These are phyloP conservation scores for Hermaeophaga mercurialis DNA, from an alignment of 2,888 invertebrate species.

Conservation along the genomic window DNA sequence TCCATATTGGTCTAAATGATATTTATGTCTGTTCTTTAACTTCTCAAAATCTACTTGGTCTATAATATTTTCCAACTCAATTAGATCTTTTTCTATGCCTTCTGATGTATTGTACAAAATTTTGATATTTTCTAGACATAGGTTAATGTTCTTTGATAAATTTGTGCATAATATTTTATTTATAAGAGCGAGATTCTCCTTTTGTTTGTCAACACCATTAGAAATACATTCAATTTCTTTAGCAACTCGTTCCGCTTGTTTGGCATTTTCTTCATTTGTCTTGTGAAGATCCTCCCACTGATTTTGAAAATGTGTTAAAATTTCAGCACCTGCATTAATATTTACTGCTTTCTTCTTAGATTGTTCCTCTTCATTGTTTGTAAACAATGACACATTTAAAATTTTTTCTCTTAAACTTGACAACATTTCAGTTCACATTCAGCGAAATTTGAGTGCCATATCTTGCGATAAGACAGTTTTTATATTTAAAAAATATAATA, in stretches of 20 bases:
- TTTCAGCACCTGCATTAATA: conserved; percentile 69
- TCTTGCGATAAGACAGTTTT: not conserved
- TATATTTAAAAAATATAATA: not conserved
- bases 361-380: conserved; percentile 35
- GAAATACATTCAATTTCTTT: conserved; percentile 57
- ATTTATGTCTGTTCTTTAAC: conserved; percentile 72
- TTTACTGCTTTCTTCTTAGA: conserved; percentile 50
- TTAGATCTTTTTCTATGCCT: conserved; percentile 68
- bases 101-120: conserved; percentile 65
- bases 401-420: conserved; percentile 47
- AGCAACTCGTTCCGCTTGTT: conserved; percentile 63
- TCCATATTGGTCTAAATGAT: conserved; percentile 65
- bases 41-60: conserved; percentile 73
- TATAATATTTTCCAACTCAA: conserved; percentile 70
- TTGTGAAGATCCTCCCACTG: conserved; percentile 74
- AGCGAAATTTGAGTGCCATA: not conserved
- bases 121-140: conserved; percentile 61
- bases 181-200: conserved; percentile 48
- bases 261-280: conserved; percentile 71
- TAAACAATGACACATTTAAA: conserved; percentile 45
- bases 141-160: conserved; percentile 57
- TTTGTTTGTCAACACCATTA: conserved; percentile 43
- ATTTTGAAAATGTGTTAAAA: conserved; percentile 72
- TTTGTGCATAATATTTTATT: conserved; percentile 48
- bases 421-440: conserved; percentile 42